phyloP scores from a whole-genome alignment of 2,888 invertebrate genomes.

The Thysanoteuthis rhombus region DNA sequence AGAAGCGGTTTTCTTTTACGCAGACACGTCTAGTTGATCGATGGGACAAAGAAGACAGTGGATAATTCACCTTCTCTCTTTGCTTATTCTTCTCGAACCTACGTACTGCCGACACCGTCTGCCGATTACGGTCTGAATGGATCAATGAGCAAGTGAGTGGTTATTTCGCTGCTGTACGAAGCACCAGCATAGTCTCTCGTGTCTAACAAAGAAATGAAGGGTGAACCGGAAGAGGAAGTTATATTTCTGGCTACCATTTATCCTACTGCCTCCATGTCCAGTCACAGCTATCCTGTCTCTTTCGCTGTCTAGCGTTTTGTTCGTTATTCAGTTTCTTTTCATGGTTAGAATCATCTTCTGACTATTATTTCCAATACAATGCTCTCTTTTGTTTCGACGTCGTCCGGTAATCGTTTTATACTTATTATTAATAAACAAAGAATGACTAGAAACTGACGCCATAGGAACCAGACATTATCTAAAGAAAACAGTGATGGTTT shows the following conservation, averaged over 20 bases:
- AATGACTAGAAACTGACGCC: too few relatives aligned
- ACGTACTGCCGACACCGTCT: background rate
- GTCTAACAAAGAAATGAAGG: background rate
- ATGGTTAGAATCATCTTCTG: background rate
- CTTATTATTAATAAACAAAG: background rate
- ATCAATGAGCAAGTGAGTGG: background rate
- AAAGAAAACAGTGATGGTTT: too few relatives aligned
- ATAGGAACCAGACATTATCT: too few relatives aligned
- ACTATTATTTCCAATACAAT: background rate
- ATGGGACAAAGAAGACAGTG: background rate
- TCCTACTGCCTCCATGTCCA: background rate
- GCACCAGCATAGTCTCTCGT: background rate
- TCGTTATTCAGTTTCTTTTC: background rate
- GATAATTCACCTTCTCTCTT: background rate
- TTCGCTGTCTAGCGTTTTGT: background rate
- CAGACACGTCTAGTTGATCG: background rate
- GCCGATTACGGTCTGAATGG: background rate
- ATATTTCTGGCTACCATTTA: background rate
- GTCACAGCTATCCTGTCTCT: background rate
- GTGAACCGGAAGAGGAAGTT: background rate
- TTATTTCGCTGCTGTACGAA: background rate
- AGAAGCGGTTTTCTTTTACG: too few relatives aligned
- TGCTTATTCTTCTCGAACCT: background rate
- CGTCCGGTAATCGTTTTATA: background rate
- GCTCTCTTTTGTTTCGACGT: background rate